phyloP scores from a whole-genome alignment of 35 echinoderm and acorn worm genomes.

The Hemicentrotus pulcherrimus region DNA sequence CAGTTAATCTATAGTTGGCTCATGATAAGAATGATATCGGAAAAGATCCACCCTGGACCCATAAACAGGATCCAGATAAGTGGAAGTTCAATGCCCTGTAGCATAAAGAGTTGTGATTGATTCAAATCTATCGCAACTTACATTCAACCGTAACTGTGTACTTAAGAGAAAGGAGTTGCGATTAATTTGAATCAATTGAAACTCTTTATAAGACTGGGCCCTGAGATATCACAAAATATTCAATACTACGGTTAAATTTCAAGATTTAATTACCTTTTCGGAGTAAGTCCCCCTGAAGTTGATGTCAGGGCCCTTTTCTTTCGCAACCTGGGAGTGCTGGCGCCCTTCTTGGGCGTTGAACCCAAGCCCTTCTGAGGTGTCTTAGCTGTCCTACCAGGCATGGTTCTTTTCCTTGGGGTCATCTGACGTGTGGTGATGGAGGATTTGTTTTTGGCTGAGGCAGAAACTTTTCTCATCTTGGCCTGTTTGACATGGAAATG shows the following conservation, averaged over 20 bases:
- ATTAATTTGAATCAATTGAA: too few species aligned
- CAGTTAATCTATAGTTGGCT: too few species aligned
- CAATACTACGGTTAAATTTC: neutral
- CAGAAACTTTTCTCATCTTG: neutral
- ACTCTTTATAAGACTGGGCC: too few species aligned
- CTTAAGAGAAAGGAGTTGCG: too few species aligned
- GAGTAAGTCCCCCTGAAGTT: slow-evolving; percentile 29
- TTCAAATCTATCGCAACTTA: too few species aligned
- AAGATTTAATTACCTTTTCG: neutral
- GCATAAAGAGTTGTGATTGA: too few species aligned
- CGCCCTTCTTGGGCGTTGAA: neutral
- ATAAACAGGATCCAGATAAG: too few species aligned
- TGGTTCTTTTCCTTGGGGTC: neutral
- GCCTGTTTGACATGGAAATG: neutral
- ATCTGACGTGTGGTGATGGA: neutral
- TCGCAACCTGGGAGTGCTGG: neutral
- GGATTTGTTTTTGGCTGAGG: neutral
- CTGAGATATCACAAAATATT: too few species aligned
- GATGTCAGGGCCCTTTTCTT: neutral
- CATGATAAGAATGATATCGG: too few species aligned
- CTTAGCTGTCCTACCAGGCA: neutral
- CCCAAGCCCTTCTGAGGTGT: slow-evolving; percentile 14
- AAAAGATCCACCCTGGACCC: too few species aligned
- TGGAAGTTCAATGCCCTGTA: too few species aligned
- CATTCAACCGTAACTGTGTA: too few species aligned